Conservation (phyloP, 2,888 invertebrate species). For the Andrena bicolor region DNA sequence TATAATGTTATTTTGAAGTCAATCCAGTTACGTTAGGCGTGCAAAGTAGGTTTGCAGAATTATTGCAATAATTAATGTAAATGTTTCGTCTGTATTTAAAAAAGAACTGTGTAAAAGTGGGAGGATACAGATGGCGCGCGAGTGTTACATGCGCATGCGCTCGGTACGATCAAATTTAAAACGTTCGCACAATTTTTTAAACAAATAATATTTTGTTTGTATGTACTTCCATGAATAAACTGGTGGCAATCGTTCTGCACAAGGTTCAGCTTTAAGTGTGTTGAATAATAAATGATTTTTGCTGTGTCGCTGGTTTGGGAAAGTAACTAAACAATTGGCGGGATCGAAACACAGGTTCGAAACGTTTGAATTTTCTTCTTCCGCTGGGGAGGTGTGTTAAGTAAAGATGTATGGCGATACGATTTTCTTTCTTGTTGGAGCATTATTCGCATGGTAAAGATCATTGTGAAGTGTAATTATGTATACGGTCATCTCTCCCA, state of each 20-base stretch:
- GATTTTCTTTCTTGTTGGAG: neutral
- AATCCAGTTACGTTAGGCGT: neutral
- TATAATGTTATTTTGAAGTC: neutral
- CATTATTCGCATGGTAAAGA: too few species aligned
- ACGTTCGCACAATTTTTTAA: neutral
- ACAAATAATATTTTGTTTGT: neutral
- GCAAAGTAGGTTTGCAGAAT: neutral
- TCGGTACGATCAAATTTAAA: conserved; percentile 38
- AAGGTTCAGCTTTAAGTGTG: neutral
- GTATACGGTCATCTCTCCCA: neutral
- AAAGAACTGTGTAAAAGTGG: neutral
- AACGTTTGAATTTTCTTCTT: too few species aligned
- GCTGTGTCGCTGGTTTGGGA: neutral
- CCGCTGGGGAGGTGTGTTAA: neutral
- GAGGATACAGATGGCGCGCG: conserved; percentile 38
- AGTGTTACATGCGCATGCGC: neutral
- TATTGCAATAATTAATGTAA: neutral
- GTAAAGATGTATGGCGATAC: neutral
- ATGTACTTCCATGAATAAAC: neutral
- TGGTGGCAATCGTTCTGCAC: neutral
- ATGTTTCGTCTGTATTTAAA: conserved; percentile 18
- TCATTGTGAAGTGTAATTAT: neutral
- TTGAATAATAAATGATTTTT: neutral
- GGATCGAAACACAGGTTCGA: neutral
- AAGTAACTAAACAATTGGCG: neutral